phyloP scores from a whole-genome alignment of 2,113 vertebrate genomes.

The Erinaceus europaeus region DNA sequence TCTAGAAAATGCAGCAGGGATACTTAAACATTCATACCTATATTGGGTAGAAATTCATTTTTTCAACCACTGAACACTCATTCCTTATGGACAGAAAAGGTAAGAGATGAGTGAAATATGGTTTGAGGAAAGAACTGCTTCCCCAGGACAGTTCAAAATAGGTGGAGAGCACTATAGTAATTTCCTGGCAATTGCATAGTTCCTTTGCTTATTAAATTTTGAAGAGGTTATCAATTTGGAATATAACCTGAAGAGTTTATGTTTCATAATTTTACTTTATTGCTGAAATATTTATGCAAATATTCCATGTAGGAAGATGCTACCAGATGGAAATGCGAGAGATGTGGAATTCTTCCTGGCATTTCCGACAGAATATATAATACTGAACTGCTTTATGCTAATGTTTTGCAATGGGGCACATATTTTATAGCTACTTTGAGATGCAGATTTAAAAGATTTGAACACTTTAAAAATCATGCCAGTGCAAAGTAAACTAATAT shows the following conservation, averaged over 20 bases:
- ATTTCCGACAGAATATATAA: slow-evolving; percentile 80
- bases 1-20: slow-evolving; percentile 12
- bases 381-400: slow-evolving; percentile 81
- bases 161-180: slow-evolving; percentile 46
- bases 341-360: slow-evolving; percentile 80
- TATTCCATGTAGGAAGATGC: slow-evolving; percentile 78
- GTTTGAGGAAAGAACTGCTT: slow-evolving; percentile 13
- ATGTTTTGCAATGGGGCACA: slow-evolving; percentile 76
- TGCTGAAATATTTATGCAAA: slow-evolving; percentile 86
- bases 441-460: slow-evolving; percentile 80
- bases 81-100: slow-evolving; percentile 33
- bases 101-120: slow-evolving; percentile 39
- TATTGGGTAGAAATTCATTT: slow-evolving; percentile 13
- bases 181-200: slow-evolving; percentile 57
- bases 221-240: slow-evolving; percentile 80
- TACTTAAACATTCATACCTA: slow-evolving; percentile 52
- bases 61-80: slow-evolving; percentile 43
- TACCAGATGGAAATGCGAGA: slow-evolving; percentile 84
- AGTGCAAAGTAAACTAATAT: slow-evolving; percentile 73
- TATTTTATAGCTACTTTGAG: slow-evolving; percentile 83
- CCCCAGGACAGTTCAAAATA: slow-evolving; percentile 55
- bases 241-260: slow-evolving; percentile 81
- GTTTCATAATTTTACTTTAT: slow-evolving; percentile 83
- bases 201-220: slow-evolving; percentile 71
- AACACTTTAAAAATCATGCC: slow-evolving; percentile 71